Percentiles rank a stretch among this genome's conserved stretches.
Evolutionary conservation across 2,797 vertebrate species (phyloP).

Genomic region (Enoplosus armatus): DNA sequence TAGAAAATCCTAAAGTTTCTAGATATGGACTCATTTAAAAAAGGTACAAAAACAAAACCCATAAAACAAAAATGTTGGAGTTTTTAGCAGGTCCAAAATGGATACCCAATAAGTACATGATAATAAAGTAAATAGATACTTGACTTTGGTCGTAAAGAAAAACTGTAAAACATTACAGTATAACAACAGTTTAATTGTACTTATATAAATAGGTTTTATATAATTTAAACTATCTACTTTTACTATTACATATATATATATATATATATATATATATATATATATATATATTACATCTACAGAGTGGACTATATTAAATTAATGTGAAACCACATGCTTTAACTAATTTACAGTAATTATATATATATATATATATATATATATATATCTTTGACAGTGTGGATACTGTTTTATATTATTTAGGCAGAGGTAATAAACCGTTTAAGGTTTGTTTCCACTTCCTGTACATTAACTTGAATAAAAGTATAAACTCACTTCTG

Average conservation of each 20-base stretch:
- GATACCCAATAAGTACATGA: neutral
- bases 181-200: neutral
- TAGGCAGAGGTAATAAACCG: neutral
- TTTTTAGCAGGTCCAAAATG: neutral
- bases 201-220: neutral
- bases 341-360: neutral
- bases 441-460: neutral
- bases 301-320: no score
- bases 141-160: neutral
- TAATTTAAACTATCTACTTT: neutral
- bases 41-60: neutral
- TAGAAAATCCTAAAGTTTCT: neutral
- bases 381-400: neutral
- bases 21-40: neutral
- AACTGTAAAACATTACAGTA: neutral
- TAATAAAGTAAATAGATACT: neutral
- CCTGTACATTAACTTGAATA: no score
- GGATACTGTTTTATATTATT: neutral
- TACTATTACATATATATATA: no score
- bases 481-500: neutral
- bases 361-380: neutral
- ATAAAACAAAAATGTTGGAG: neutral
- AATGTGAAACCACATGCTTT: neutral
- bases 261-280: no score
- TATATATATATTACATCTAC: no score